Base-by-base conservation (phyloP, 2,888 invertebrate genomes). In the Pseudoips prasinana region DNA sequence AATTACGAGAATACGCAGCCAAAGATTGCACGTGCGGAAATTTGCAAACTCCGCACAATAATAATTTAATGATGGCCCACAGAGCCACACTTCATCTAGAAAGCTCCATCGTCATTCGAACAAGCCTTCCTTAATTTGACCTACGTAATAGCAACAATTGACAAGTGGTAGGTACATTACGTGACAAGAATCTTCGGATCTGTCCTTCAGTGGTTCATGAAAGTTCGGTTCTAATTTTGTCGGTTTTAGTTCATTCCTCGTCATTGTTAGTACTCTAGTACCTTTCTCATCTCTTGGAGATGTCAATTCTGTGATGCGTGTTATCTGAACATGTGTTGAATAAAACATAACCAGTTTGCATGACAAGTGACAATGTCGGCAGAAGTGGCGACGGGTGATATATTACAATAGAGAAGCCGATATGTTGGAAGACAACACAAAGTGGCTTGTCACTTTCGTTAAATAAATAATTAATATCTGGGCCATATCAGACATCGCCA, bases 321-420 rank as follows among this genome's bases (percentile, higher is more conserved):
- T 61, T 58, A 58, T 62, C 54, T 44, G 40, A 57, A 53, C 59
- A 60, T 51, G 54, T 47, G 44, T 43, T 68, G 66, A 67, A 71
- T 68, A 72, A 73, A 60, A 64, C 65, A 73, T 72, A 40, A 39
- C 53, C 52, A 54, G 69, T 65, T 64, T 63, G 64, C 69, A 70
- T 71, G 61, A 61, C 61, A 66, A 72, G 73, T 64, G 53, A 58
- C 29, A 27, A 42, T 31, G 35, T 33, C 25, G 33, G 47, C 35
- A 25, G 29, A 25, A 30, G 33, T 25, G 26, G n/a, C 29, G 42
- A 41, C 40, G 39, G 33, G 23, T 32, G 24, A 25, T 30, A 29
- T 25, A 19, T 19, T 6, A 14, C 7, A n/a, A n/a, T n/a, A n/a
- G n/a, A n/a, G n/a, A n/a, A n/a, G n/a, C n/a, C n/a, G n/a, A n/a